Percentiles rank a stretch among this genome's conserved stretches.
Evolutionary conservation across 2,113 vertebrate species (phyloP).

Genomic region (Oxyura jamaicensis): DNA sequence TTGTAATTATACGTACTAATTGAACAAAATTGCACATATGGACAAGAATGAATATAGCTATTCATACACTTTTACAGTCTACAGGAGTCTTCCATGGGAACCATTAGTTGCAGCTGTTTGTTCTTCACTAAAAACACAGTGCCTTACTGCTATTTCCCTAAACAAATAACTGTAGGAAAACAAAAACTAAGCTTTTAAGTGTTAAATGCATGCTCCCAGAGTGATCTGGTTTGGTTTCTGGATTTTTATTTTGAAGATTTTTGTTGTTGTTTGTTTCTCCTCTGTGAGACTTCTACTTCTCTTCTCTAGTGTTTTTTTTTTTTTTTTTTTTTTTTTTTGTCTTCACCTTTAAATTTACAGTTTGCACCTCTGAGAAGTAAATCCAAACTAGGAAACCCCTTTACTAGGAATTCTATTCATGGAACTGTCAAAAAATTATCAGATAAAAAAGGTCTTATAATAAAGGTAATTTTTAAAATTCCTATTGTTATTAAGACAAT

Average conservation of each 20-base stretch:
- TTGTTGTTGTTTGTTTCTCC: neutral
- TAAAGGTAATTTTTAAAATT: neutral
- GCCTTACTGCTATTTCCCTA: conserved; percentile 26
- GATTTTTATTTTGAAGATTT: neutral
- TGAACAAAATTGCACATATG: neutral
- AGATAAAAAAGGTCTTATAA: neutral
- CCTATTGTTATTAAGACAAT: neutral
- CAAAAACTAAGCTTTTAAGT: conserved; percentile 11
- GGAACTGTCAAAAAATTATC: neutral
- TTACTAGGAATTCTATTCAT: neutral
- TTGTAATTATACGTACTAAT: neutral
- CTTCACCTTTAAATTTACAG: neutral
- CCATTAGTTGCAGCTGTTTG: conserved; percentile 46
- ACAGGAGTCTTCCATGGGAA: conserved; percentile 46
- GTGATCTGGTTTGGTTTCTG: neutral
- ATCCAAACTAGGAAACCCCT: neutral
- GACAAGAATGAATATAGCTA: conserved; percentile 2
- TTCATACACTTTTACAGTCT: neutral
- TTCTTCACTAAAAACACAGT: conserved; percentile 59
- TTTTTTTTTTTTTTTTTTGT: neutral
- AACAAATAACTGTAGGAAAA: conserved; percentile 21
- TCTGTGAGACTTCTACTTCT: neutral
- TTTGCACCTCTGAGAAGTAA: conserved; percentile 9
- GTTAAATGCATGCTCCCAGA: neutral
- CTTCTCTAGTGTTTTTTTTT: neutral